These are phyloP conservation scores for Conchocele bisecta DNA, from an alignment of 2,888 invertebrate species.

Conservation along the genomic window DNA sequence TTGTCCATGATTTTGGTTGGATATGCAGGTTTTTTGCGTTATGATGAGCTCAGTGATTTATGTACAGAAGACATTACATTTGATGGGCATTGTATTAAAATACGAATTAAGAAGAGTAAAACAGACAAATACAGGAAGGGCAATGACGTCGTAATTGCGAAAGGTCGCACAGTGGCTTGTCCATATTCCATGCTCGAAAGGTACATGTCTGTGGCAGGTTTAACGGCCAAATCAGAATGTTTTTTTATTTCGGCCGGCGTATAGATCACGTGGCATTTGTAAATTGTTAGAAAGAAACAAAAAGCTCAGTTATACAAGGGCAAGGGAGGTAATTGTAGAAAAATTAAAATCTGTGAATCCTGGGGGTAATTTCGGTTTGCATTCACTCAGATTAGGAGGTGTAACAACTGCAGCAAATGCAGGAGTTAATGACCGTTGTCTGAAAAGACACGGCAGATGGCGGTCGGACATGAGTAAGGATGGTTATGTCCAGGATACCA, in stretches of 20 bases:
- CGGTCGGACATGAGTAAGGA: conserved; percentile 9
- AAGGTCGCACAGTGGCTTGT: conserved; percentile 27
- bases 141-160: conserved; percentile 9
- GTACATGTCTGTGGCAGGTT: too few species aligned
- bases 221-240: not conserved
- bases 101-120: conserved; percentile 15
- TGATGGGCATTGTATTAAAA: not conserved
- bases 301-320: too few species aligned
- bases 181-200: conserved; percentile 26
- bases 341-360: too few species aligned
- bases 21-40: conserved; percentile 22
- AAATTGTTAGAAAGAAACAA: too few species aligned
- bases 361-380: too few species aligned
- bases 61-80: not conserved
- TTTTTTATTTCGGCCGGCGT: too few species aligned
- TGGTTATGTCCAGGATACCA: conserved; percentile 11
- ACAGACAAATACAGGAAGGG: conserved; percentile 15
- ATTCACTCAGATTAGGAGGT: too few species aligned
- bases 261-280: too few species aligned
- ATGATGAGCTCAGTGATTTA: conserved; percentile 12
- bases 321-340: too few species aligned
- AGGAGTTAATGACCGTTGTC: conserved; percentile 10
- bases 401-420: not conserved
- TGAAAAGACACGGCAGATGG: conserved; percentile 25
- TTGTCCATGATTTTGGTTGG: conserved; percentile 20